phyloP scores from a whole-genome alignment of 2,888 invertebrate genomes.

The Chymomyza amoena region DNA sequence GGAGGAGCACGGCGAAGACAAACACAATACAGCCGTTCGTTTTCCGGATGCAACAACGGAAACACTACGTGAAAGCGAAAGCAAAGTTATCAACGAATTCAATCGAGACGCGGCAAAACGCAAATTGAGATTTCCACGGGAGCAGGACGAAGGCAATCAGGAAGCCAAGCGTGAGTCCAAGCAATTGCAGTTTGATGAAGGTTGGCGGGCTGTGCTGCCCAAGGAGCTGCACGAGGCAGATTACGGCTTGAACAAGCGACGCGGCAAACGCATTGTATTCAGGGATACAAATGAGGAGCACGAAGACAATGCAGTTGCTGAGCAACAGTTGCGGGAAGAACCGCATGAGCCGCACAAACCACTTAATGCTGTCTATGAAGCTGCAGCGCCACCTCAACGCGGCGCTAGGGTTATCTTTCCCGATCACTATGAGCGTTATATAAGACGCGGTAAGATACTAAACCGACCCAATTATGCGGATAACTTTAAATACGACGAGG shows the following conservation, averaged over 20 bases:
- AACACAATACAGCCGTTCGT: constrained; percentile 33
- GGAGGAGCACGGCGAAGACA: constrained; percentile 30
- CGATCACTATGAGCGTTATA: constrained; percentile 76
- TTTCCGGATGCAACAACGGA: constrained; percentile 55
- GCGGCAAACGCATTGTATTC: constrained; percentile 60
- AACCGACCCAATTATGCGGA: constrained; percentile 67
- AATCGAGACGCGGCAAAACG: constrained; percentile 45
- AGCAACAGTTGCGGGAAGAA: constrained; percentile 20
- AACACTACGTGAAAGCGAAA: constrained; percentile 26
- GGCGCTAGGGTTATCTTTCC: constrained; percentile 79
- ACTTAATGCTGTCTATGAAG: constrained; percentile 47
- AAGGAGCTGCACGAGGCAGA: constrained; percentile 45
- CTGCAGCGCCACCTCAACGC: constrained; percentile 63
- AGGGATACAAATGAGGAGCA: constrained; percentile 50
- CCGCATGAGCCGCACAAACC: constrained; percentile 38
- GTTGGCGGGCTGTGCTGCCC: constrained; percentile 49
- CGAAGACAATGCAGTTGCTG: constrained; percentile 29
- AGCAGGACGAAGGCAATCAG: constrained; percentile 23
- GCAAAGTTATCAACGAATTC: constrained; percentile 39
- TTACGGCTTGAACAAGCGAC: constrained; percentile 40
- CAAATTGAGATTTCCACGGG: constrained; percentile 70
- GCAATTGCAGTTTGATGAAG: constrained; percentile 35
- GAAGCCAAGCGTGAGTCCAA: constrained; percentile 36
- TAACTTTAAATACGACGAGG: constrained; percentile 52
- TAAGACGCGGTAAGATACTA: constrained; percentile 74